These are phyloP conservation scores for Osmoderma eremita DNA, from an alignment of 2,888 invertebrate genomes.

Conservation along the genomic window DNA sequence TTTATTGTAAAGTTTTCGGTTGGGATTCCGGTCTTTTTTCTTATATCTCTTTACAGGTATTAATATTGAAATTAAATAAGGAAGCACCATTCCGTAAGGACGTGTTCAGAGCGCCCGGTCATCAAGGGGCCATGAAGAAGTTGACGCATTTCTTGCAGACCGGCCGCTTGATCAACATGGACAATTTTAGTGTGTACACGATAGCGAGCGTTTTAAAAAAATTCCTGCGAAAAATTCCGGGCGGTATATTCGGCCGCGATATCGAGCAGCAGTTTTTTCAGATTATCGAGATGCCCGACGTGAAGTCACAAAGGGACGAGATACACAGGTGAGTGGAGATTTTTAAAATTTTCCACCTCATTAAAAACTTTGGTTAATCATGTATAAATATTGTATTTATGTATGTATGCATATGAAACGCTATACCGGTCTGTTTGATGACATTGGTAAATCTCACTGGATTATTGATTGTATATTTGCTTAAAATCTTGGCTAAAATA, in stretches of 20 bases:
- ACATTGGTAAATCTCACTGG: too few relatives aligned
- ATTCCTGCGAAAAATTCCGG: slow-evolving; percentile 95
- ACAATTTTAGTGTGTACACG: slow-evolving; percentile 96
- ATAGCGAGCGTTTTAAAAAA: slow-evolving; percentile 98
- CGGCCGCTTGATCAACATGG: slow-evolving; percentile 89
- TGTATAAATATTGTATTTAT: too few relatives aligned
- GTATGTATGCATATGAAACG: too few relatives aligned
- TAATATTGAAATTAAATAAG: slow-evolving; percentile 92
- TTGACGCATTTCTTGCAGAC: slow-evolving; percentile 90
- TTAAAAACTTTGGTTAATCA: too few relatives aligned
- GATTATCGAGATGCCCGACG: slow-evolving; percentile 84
- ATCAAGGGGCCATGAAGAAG: slow-evolving; percentile 94
- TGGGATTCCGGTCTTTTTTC: neutral
- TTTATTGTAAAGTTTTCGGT: too few relatives aligned
- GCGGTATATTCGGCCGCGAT: slow-evolving; percentile 93
- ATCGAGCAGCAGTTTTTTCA: slow-evolving; percentile 91
- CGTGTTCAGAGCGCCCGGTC: slow-evolving; percentile 94
- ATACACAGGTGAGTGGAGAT: slow-evolving; percentile 80
- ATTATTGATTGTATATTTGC: too few relatives aligned
- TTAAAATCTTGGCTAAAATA: too few relatives aligned
- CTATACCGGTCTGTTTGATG: too few relatives aligned
- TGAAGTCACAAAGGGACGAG: slow-evolving; percentile 87
- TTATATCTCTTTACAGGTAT: slow-evolving; percentile 70
- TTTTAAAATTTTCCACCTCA: too few relatives aligned
- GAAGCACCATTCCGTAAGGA: slow-evolving; percentile 93